These are phyloP conservation scores for Pangasius larnaudii DNA, from an alignment of 2,797 vertebrate species.

Conservation along the genomic window DNA sequence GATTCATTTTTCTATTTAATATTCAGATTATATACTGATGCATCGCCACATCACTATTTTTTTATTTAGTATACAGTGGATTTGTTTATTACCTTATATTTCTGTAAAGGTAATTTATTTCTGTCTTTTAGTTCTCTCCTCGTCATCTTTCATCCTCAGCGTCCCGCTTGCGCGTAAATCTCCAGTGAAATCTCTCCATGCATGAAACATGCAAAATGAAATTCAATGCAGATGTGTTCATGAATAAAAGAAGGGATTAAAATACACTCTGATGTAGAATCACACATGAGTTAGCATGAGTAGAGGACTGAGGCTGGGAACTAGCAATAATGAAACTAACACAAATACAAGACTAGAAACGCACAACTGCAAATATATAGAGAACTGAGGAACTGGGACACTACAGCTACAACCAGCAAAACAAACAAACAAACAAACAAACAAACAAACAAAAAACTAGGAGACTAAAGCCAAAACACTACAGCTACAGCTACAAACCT, in stretches of 20 bases:
- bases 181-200: neutral
- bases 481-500: too few species aligned
- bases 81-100: neutral
- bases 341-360: neutral
- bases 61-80: neutral
- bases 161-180: neutral
- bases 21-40: neutral
- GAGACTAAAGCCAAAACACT: too few species aligned
- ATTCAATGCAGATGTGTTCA: slow-evolving; percentile 3
- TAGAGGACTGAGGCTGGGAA: neutral
- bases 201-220: neutral
- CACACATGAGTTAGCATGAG: neutral
- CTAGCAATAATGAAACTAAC: neutral
- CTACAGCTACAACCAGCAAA: too few species aligned
- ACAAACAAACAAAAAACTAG: neutral
- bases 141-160: slow-evolving; percentile 1
- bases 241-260: slow-evolving; percentile 1
- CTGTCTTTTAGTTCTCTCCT: neutral
- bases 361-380: neutral
- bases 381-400: neutral
- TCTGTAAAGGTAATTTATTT: neutral
- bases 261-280: neutral
- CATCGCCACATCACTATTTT: neutral
- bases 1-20: neutral
- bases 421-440: neutral